These are phyloP conservation scores for Centropus bengalensis DNA, from an alignment of 2,113 vertebrate genomes.

Conservation along the genomic window DNA sequence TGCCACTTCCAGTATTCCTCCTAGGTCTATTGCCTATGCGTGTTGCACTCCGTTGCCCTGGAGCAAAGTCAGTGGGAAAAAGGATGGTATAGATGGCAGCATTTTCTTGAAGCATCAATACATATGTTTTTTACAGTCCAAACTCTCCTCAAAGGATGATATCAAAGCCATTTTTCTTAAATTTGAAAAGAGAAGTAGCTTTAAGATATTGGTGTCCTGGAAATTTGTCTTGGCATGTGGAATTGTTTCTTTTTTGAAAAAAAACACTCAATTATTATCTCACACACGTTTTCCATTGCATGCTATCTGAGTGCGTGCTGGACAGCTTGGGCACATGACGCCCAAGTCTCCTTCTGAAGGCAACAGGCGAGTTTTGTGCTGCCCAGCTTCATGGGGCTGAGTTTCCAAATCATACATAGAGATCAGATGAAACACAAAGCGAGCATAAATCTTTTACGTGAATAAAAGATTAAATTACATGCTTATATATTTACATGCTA, in stretches of 20 bases:
- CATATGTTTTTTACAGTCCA: background rate
- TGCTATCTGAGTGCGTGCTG: background rate
- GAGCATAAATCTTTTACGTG: background rate
- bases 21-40: background rate
- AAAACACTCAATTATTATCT: background rate
- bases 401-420: background rate
- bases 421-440: background rate
- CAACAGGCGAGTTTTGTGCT: background rate
- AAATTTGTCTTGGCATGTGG: background rate
- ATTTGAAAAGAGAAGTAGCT: background rate
- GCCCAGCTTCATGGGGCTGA: background rate
- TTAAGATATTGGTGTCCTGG: background rate
- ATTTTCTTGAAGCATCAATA: background rate
- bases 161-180: background rate
- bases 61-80: background rate
- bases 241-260: background rate
- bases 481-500: background rate
- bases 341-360: background rate
- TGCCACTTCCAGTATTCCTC: constrained; percentile 22
- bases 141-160: background rate
- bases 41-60: background rate
- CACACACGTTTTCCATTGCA: background rate
- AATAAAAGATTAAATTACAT: background rate
- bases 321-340: background rate
- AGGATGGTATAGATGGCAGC: background rate